Conservation (phyloP, 2,113 vertebrate genomes). For the Oryctolagus cuniculus region DNA sequence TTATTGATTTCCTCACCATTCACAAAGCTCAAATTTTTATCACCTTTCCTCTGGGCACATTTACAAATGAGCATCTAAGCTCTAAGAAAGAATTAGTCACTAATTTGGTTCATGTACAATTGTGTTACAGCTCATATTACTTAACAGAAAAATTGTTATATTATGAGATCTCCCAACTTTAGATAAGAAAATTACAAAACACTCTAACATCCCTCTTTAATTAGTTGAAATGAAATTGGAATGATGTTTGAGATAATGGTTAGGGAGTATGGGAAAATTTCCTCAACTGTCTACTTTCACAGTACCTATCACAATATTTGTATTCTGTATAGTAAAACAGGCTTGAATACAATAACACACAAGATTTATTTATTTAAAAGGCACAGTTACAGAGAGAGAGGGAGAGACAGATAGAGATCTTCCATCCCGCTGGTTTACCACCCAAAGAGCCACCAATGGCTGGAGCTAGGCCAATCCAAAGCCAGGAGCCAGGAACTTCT, state of each 20-base stretch:
- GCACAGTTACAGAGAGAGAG: too few relatives aligned
- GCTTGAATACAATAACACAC: neutral
- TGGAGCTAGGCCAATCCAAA: too few relatives aligned
- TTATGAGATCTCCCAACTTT: neutral
- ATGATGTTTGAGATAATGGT: constrained; percentile 10
- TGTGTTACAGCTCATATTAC: neutral
- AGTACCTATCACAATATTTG: neutral
- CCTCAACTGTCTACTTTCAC: constrained; percentile 32
- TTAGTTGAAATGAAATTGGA: accelerated
- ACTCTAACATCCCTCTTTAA: constrained; percentile 24
- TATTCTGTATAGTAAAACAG: neutral
- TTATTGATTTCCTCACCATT: neutral
- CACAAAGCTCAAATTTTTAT: constrained; percentile 68
- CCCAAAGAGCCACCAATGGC: too few relatives aligned
- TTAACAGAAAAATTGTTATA: constrained; percentile 47
- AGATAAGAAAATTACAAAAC: constrained; percentile 23
- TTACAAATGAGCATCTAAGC: neutral
- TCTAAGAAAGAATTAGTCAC: neutral
- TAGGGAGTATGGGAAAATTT: neutral
- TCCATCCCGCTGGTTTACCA: too few relatives aligned
- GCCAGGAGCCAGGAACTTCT: too few relatives aligned
- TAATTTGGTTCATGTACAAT: constrained; percentile 48
- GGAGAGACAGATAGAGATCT: too few relatives aligned
- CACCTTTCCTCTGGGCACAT: constrained; percentile 63
- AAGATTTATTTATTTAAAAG: too few relatives aligned